These are phyloP conservation scores for Gracilinanus agilis DNA, from an alignment of 2,113 vertebrate species.

Conservation along the genomic window DNA sequence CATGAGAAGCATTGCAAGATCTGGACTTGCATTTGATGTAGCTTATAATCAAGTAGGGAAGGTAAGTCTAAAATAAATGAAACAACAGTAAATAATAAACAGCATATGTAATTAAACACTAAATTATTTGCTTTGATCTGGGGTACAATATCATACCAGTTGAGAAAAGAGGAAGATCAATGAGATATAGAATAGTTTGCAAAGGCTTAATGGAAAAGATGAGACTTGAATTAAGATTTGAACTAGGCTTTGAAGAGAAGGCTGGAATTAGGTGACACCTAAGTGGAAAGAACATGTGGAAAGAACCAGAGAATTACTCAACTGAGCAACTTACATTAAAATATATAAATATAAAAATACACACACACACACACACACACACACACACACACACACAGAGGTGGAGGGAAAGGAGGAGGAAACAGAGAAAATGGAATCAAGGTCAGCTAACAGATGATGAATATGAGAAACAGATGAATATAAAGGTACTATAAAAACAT, in stretches of 20 bases:
- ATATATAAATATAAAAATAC: too few relatives aligned
- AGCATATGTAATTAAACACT: neutral
- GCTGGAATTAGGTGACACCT: neutral
- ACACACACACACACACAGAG: too few relatives aligned
- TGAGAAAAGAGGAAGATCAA: neutral
- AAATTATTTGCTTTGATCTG: neutral
- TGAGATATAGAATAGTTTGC: neutral
- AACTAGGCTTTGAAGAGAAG: neutral
- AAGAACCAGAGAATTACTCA: too few relatives aligned
- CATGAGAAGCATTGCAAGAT: neutral
- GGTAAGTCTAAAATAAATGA: slow-evolving; percentile 2
- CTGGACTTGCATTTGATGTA: neutral
- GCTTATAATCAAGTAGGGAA: neutral
- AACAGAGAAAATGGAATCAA: too few relatives aligned
- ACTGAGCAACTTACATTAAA: too few relatives aligned
- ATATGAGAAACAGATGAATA: too few relatives aligned
- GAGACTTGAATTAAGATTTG: neutral
- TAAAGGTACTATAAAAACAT: too few relatives aligned
- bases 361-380: too few relatives aligned
- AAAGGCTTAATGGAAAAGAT: neutral
- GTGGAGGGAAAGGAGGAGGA: too few relatives aligned
- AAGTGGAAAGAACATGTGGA: neutral
- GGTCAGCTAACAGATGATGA: too few relatives aligned
- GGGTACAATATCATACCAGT: neutral
- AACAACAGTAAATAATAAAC: neutral